A percentile compares a stretch with the other conserved stretches of the same genome.
Conservation (phyloP, 2,113 vertebrate genomes). For the Willisornis vidua region DNA sequence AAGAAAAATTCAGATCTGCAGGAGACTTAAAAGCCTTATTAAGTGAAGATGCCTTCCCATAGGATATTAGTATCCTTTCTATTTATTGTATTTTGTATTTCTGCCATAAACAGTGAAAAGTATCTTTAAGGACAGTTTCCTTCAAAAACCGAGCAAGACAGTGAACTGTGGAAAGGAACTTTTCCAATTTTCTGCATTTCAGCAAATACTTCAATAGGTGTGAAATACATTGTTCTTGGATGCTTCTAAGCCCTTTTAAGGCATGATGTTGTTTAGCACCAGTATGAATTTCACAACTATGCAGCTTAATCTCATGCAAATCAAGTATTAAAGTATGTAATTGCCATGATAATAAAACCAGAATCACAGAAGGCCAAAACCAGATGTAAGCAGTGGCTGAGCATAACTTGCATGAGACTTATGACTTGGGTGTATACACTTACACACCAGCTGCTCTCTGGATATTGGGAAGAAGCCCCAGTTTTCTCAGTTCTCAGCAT, state of each 20-base stretch:
- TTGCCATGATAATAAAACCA: not conserved
- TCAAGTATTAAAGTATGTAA: not conserved
- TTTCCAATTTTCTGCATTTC: not conserved
- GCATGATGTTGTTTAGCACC: not conserved
- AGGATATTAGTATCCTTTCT: not conserved
- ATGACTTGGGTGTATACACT: not conserved
- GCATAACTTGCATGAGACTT: accelerated
- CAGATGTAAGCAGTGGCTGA: not conserved
- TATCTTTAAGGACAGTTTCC: not conserved
- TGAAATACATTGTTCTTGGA: not conserved
- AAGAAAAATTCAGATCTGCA: not conserved
- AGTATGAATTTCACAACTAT: not conserved
- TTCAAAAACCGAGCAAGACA: not conserved
- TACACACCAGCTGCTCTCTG: not conserved
- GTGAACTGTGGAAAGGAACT: not conserved
- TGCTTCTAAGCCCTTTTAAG: not conserved
- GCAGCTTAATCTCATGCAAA: not conserved
- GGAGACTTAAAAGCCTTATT: not conserved
- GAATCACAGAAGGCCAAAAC: not conserved
- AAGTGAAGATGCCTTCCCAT: not conserved
- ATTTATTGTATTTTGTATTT: not conserved
- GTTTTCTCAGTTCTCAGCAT: not conserved
- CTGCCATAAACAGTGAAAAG: not conserved
- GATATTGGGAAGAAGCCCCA: accelerated
- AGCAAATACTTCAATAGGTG: not conserved